These are phyloP conservation scores for Spisula solida DNA, from an alignment of 2,888 invertebrate genomes.

Conservation along the genomic window DNA sequence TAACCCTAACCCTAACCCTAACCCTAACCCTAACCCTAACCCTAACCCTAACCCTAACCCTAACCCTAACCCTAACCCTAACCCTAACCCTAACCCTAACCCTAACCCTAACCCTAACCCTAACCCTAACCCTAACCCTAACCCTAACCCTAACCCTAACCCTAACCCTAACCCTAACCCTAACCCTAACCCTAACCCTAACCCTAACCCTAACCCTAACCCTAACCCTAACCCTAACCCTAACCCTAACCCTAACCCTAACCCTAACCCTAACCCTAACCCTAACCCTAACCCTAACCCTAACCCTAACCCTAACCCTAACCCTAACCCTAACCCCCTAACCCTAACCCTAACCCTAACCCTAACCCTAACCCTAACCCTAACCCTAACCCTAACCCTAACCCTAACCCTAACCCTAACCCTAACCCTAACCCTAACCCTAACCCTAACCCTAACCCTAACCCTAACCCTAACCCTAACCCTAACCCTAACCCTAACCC, in stretches of 20 bases:
- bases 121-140: slow-evolving; percentile 30
- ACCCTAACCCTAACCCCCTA: slow-evolving; percentile 54
- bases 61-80: slow-evolving; percentile 19
- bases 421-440: slow-evolving; percentile 74
- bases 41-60: slow-evolving; percentile 61
- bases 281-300: slow-evolving; percentile 1
- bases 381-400: slow-evolving; percentile 69
- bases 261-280: slow-evolving; percentile 51
- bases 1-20: no score
- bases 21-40: slow-evolving; percentile 67
- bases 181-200: slow-evolving; percentile 15
- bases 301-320: slow-evolving; percentile 62
- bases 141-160: slow-evolving; percentile 55
- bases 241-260: slow-evolving; percentile 74
- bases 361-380: slow-evolving; percentile 48
- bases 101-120: background rate
- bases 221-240: slow-evolving; percentile 63
- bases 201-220: slow-evolving; percentile 39
- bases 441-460: slow-evolving; percentile 17
- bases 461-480: slow-evolving; percentile 49
- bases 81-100: slow-evolving; percentile 13
- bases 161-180: slow-evolving; percentile 32
- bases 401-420: slow-evolving; percentile 67
- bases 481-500: slow-evolving; percentile 36
- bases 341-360: slow-evolving; percentile 53